Conservation (phyloP, 2,113 vertebrate genomes). For the Chrysemys picta region DNA sequence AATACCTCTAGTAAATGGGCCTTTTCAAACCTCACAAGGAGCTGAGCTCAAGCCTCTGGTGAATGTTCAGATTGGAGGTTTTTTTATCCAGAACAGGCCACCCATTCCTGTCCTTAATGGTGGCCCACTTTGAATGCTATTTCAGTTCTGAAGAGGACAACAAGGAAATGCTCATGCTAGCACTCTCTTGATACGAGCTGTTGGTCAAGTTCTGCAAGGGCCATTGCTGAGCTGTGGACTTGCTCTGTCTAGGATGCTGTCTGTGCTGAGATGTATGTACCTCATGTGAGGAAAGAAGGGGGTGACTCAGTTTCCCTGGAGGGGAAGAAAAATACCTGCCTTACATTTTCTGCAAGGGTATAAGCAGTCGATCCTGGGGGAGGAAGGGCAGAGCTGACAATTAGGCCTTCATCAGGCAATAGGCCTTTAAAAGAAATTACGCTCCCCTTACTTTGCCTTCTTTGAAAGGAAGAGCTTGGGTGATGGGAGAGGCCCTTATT, state of each 20-base stretch:
- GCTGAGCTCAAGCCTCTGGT: background rate
- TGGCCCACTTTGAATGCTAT: background rate
- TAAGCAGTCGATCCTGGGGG: background rate
- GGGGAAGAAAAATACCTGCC: background rate
- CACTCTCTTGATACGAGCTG: accelerated
- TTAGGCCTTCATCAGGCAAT: background rate
- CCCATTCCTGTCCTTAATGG: background rate
- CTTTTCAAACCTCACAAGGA: background rate
- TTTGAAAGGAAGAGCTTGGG: background rate
- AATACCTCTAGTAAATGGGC: background rate
- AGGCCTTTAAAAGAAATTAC: background rate
- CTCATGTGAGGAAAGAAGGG: accelerated
- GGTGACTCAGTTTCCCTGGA: background rate
- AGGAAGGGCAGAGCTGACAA: background rate
- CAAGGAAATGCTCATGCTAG: background rate
- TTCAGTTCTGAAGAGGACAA: background rate
- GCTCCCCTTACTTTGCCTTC: background rate
- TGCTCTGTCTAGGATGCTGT: background rate
- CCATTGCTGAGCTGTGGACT: background rate
- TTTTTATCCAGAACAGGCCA: background rate
- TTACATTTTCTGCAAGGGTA: background rate
- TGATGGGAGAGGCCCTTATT: background rate
- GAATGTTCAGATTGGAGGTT: background rate
- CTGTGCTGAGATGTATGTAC: background rate
- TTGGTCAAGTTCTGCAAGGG: background rate